Base-by-base conservation (phyloP, 2,888 invertebrate species). In the Girardia tigrina region DNA sequence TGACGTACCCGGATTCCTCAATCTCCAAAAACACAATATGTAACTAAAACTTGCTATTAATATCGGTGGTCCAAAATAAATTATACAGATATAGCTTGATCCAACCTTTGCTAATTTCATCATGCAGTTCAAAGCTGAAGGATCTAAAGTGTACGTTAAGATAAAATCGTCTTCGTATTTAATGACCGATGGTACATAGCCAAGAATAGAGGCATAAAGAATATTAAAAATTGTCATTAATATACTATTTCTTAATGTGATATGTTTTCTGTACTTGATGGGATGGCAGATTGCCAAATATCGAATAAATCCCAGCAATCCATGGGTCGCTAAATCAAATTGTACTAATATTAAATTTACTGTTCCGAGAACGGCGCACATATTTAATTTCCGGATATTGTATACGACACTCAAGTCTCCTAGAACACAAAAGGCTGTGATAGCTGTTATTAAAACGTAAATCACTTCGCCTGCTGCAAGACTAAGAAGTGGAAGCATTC, bases 251-350 rank as follows among this genome's bases (percentile, higher is more conserved):
- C 56, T 4, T 56, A 56, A 56, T 56, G 56, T 56, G 4, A 56
- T 56, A 56, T 56, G n/a, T 56, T 56, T 56, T n/a, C 56, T 56
- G n/a, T 56, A 56, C 23, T 56, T 56, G 23, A 56, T 56, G 6
- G 56, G 56, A n/a, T 56, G 56, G n/a, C 56, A 56, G 23, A 56
- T 56, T n/a, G 56, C 56, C 56, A 56, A 56, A n/a, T 56, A 56
- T 56, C 56, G 4, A 12, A 56, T 56, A 6, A 56, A 16, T 4
- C 56, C 56, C 23, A 56, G 23, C 4, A 56, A 6, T 56, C 56
- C 56, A n/a, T 56, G 56, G 23, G 56, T 56, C 2, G 56, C 56
- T 56, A 56, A 56, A 56, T 56, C 56, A 56, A 56, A 56, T 56
- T 56, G 56, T 12, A 56, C 56, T n/a, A 56, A 56, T 12, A 56